phyloP scores from a whole-genome alignment of 2,113 vertebrate genomes.

The Leptodactylus fuscus region DNA sequence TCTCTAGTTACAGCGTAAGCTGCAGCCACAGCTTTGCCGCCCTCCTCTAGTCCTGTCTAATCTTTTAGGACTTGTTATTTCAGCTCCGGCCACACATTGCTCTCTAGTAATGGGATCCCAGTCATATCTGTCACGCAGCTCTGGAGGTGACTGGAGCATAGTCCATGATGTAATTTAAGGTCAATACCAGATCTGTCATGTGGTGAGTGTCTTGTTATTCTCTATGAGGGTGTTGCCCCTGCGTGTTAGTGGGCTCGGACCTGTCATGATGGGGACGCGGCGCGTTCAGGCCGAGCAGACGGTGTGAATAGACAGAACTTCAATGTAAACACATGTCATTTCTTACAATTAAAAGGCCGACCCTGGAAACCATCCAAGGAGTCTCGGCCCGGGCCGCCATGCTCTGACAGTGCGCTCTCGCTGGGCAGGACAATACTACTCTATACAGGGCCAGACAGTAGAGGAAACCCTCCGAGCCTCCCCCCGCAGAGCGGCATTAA shows the following conservation, averaged over 20 bases:
- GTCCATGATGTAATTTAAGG: neutral
- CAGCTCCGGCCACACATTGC: neutral
- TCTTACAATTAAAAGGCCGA: slow-evolving; percentile 15
- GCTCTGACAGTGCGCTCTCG: neutral
- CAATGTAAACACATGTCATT: slow-evolving; percentile 39
- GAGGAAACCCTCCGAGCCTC: slow-evolving; percentile 11
- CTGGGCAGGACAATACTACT: slow-evolving; percentile 30
- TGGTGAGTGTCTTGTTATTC: neutral
- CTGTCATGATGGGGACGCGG: neutral
- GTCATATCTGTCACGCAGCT: neutral
- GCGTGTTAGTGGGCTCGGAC: too few relatives aligned
- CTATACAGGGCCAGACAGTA: slow-evolving; percentile 23
- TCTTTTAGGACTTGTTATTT: neutral
- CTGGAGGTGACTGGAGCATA: neutral
- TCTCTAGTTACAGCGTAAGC: too few relatives aligned
- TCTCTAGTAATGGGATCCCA: neutral
- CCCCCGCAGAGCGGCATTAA: slow-evolving; percentile 29
- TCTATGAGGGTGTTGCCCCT: neutral
- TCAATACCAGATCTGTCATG: neutral
- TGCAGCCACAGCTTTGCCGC: too few relatives aligned
- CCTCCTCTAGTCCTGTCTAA: too few relatives aligned
- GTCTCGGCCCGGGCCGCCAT: neutral
- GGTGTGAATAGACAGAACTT: slow-evolving; percentile 25
- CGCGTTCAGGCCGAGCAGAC: neutral
- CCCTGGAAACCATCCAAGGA: slow-evolving; percentile 33